Evolutionary conservation across 2,113 vertebrate genomes (phyloP).

Genomic region (Proteles cristata): DNA sequence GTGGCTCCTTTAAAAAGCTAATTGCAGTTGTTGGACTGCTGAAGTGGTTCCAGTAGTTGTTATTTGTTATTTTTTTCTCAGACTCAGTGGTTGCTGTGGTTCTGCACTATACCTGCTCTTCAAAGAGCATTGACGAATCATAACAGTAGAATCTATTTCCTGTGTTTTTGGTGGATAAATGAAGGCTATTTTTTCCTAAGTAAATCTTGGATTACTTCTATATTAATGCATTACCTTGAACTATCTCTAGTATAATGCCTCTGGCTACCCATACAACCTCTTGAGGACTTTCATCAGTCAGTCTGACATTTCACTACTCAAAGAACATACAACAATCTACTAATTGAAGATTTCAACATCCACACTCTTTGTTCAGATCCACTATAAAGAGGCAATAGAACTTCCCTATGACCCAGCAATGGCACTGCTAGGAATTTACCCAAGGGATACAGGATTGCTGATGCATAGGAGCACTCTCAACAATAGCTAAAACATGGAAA

Average conservation of each 20-base stretch:
- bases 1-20: slow-evolving; percentile 93
- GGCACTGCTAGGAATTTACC: too few relatives aligned
- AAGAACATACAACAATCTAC: not conserved
- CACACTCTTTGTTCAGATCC: not conserved
- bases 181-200: not conserved
- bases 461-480: too few relatives aligned
- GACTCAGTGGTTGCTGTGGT: slow-evolving; percentile 78
- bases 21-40: slow-evolving; percentile 92
- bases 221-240: slow-evolving; percentile 5
- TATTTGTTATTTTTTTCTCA: slow-evolving; percentile 63
- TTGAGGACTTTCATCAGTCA: not conserved
- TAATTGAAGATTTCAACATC: slow-evolving; percentile 8
- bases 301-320: not conserved
- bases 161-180: slow-evolving; percentile 14
- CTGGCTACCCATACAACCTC: not conserved
- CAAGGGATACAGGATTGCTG: too few relatives aligned
- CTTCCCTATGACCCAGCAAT: too few relatives aligned
- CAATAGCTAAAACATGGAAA: too few relatives aligned
- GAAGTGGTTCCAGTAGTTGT: slow-evolving; percentile 90
- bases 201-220: slow-evolving; percentile 22
- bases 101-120: not conserved
- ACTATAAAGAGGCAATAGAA: not conserved
- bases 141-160: not conserved
- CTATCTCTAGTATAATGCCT: not conserved
- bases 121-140: not conserved